Conservation (phyloP, 2,797 vertebrate genomes). For the Coracias cyanogaster region DNA sequence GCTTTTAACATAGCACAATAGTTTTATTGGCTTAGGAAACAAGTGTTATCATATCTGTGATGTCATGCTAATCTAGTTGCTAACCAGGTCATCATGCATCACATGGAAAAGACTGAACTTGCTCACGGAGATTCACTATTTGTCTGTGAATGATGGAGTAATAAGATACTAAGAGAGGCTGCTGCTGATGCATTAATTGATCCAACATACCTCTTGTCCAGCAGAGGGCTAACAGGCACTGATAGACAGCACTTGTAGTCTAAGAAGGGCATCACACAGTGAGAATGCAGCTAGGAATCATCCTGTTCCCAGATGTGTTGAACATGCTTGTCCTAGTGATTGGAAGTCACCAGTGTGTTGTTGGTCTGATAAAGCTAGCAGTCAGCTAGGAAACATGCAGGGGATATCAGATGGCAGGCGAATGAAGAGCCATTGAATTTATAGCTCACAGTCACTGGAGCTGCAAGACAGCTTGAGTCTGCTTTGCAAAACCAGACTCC, state of each 20-base stretch:
- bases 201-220: neutral
- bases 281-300: neutral
- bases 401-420: neutral
- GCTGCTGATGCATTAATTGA: neutral
- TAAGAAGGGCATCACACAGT: neutral
- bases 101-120: neutral
- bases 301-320: neutral
- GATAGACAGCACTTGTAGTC: fast-evolving
- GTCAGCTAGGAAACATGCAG: neutral
- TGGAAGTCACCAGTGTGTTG: neutral
- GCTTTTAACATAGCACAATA: neutral
- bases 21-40: neutral
- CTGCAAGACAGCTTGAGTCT: neutral
- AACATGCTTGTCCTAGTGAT: fast-evolving
- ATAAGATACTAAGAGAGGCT: neutral
- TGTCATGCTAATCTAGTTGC: neutral
- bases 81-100: neutral
- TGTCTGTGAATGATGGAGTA: neutral
- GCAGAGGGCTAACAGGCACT: neutral
- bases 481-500: neutral
- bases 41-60: neutral
- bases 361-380: neutral
- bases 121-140: neutral
- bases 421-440: neutral
- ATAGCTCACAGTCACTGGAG: neutral